Evolutionary conservation across 2,113 vertebrate genomes (phyloP).

Genomic region (Ploceus nigricollis): DNA sequence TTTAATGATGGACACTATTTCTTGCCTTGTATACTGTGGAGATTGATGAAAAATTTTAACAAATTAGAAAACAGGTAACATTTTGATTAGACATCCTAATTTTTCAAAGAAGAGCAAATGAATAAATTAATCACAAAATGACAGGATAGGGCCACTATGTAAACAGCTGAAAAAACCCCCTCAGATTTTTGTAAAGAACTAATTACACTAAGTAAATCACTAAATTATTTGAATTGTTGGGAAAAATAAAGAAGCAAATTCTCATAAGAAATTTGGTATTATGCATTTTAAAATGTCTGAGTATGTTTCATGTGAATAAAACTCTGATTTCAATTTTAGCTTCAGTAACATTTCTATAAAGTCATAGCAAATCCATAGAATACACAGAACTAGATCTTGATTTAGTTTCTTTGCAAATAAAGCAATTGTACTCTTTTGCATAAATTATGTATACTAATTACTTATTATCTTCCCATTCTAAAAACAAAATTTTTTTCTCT

Average conservation of each 20-base stretch:
- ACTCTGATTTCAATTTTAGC: background rate
- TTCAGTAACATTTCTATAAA: background rate
- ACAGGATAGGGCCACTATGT: background rate
- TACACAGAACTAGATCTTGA: background rate
- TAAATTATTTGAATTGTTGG: background rate
- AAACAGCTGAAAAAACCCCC: accelerated
- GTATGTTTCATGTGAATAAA: background rate
- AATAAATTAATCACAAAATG: background rate
- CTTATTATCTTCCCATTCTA: background rate
- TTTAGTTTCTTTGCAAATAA: background rate
- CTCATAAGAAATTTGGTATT: background rate
- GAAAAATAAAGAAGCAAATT: background rate
- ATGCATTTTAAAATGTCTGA: background rate
- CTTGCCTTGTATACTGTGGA: background rate
- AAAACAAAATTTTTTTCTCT: background rate
- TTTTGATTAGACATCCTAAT: slow-evolving; percentile 15
- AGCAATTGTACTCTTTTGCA: background rate
- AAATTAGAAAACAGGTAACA: background rate
- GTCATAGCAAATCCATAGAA: background rate
- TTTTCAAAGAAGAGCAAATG: background rate
- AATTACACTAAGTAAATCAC: background rate
- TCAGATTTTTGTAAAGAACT: background rate
- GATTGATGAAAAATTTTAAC: background rate
- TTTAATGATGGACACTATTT: slow-evolving; percentile 8
- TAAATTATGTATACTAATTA: background rate